Conservation (phyloP, 1,140 invertebrate species). For the Drosophila persimilis region DNA sequence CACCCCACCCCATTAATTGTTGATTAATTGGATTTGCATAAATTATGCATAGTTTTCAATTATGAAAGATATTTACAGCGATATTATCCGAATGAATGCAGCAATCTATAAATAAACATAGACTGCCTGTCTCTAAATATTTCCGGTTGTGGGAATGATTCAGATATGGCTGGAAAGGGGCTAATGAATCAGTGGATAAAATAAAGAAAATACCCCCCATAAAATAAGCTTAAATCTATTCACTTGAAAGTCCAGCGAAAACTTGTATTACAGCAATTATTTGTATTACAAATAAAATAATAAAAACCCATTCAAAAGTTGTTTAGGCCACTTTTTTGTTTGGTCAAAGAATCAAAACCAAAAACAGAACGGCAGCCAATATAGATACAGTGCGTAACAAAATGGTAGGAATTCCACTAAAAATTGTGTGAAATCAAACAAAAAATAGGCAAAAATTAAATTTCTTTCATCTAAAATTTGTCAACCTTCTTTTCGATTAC, state of each 20-base stretch:
- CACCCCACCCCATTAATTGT: constrained; percentile 39
- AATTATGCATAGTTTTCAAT: constrained; percentile 67
- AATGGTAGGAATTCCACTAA: no score
- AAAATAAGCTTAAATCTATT: neutral
- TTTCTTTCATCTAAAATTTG: constrained; percentile 2
- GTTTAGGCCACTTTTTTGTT: constrained; percentile 40
- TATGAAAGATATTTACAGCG: constrained; percentile 45
- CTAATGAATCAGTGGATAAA: constrained; percentile 17
- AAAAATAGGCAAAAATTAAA: no score
- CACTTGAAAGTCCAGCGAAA: neutral
- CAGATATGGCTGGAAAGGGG: neutral
- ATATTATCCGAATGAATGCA: constrained; percentile 40
- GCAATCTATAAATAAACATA: constrained; percentile 53
- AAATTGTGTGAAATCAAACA: no score
- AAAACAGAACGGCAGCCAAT: constrained; percentile 4
- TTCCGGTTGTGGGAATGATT: constrained; percentile 32
- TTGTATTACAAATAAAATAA: constrained; percentile 2
- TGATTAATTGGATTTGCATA: constrained; percentile 74
- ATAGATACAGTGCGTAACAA: constrained; percentile 15
- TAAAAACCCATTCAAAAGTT: constrained; percentile 12
- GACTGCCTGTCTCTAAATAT: constrained; percentile 35
- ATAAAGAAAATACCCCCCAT: neutral
- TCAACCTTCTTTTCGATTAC: constrained; percentile 38
- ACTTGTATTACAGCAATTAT: constrained; percentile 25
- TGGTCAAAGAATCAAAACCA: constrained; percentile 23